Evolutionary conservation across 2,113 vertebrate species (phyloP).

Genomic region (Ia io): DNA sequence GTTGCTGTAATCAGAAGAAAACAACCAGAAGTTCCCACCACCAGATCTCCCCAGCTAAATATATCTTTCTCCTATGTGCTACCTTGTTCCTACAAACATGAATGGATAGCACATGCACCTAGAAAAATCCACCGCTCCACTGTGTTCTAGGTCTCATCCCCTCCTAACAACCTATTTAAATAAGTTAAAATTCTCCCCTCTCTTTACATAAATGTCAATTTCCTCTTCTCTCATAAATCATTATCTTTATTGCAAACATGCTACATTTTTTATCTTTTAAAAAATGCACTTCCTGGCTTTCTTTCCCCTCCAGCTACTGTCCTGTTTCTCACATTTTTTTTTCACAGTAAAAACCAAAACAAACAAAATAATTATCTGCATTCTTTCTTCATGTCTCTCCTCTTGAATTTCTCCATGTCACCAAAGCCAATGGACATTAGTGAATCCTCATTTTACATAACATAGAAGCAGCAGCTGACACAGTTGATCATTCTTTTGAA

Average conservation of each 20-base stretch:
- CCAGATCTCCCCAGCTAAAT: background rate
- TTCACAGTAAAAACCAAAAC: background rate
- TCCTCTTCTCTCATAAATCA: background rate
- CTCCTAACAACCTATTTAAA: background rate
- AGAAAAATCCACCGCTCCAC: background rate
- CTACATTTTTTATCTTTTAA: background rate
- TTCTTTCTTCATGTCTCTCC: background rate
- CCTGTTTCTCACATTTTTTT: background rate
- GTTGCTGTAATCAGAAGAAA: background rate
- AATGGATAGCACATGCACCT: background rate
- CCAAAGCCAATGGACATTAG: background rate
- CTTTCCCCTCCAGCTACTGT: background rate
- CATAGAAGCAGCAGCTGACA: background rate
- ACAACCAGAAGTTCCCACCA: background rate
- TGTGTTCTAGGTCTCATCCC: background rate
- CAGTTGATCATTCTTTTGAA: background rate
- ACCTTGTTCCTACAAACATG: background rate
- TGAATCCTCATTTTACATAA: background rate
- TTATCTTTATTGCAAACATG: constrained; percentile 3
- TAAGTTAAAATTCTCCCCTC: background rate
- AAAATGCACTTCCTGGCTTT: background rate
- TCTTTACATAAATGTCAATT: background rate
- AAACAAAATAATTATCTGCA: background rate
- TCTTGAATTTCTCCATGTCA: background rate
- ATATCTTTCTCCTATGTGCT: background rate